A percentile compares a stretch with the other conserved stretches of the same genome.
These are phyloP conservation scores for Acestrorhynchus altus DNA, from an alignment of 2,797 vertebrate genomes.

Conservation along the genomic window DNA sequence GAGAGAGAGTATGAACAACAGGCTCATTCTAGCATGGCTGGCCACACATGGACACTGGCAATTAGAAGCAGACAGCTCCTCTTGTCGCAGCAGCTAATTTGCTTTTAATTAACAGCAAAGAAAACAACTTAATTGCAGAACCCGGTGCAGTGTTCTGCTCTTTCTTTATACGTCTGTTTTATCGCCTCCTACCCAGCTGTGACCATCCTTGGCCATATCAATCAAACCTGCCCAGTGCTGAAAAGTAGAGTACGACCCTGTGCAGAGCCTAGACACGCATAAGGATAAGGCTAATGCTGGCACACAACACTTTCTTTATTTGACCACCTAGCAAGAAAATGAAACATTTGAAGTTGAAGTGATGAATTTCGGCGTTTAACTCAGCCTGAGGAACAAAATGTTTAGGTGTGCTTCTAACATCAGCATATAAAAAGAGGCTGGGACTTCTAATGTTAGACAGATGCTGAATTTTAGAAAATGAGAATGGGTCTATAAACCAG, in stretches of 20 bases:
- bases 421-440: too few species aligned
- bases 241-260: constrained; percentile 30
- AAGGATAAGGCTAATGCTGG: constrained; percentile 19
- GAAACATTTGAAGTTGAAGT: too few species aligned
- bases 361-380: too few species aligned
- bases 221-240: constrained; percentile 68
- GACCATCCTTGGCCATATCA: constrained; percentile 70
- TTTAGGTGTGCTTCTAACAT: too few species aligned
- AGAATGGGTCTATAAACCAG: too few species aligned
- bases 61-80: constrained; percentile 73
- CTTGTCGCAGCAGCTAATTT: constrained; percentile 76
- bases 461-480: too few species aligned
- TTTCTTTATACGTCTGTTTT: constrained; percentile 74
- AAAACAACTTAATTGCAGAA: constrained; percentile 81
- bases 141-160: constrained; percentile 74
- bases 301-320: too few species aligned
- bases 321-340: too few species aligned
- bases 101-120: constrained; percentile 81
- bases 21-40: constrained; percentile 67
- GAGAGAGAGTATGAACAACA: constrained; percentile 47
- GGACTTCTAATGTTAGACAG: too few species aligned
- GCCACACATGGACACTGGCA: constrained; percentile 67
- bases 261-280: not conserved
- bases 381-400: too few species aligned
- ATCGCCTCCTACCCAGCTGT: constrained; percentile 74